Evolutionary conservation across 2,888 invertebrate genomes (phyloP), one percentile per base, ranked within the genome.

Genomic region (Epinotia brunnichana): DNA sequence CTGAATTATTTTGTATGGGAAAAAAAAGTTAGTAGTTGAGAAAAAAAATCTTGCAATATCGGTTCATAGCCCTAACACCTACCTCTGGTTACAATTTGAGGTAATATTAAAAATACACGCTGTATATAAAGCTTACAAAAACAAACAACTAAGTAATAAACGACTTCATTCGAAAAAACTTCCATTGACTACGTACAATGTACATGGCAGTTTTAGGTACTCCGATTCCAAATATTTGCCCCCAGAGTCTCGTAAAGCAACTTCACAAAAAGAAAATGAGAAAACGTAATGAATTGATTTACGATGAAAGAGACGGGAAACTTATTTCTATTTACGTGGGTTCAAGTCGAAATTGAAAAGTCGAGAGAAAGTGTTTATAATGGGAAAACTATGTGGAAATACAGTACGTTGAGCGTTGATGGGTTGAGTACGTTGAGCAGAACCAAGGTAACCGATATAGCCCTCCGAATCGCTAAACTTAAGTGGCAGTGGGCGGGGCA

Each of bases 281-380:
- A 72, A 66, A 71, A 72, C 44, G 60, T 67, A 67, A 72, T 67
- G 44, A 72, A 72, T 61, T 72, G 71, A 72, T 72, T 72, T 72
- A 72, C 71, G 56, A 54, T 48, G 53, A 15, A 19, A 17, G 53
- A 29, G 35, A 56, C 15, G 53, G 71, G 54, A 17, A 53, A 67
- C 39, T 60, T 71, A 60, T 66, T 72, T 29, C 53, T 56, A 44
- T 71, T 71, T 67, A 56, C 56, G 54, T 71, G 21, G 39, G 39
- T 21, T 21, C 44, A 29, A 24, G 35, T 56, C n/a, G 3, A 44
- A 13, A 54, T 61, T 69, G 69, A 53, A 62, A 56, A 69, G 53
- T 54, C 24, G n/a, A 17, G 29, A 39, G 21, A 51, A 19, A 15
- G 69, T 51, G 35, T 21, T 67, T 39, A 19, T 19, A 24, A 13